phyloP scores from a whole-genome alignment of 2,888 invertebrate genomes.

The Uropetala carovei region DNA sequence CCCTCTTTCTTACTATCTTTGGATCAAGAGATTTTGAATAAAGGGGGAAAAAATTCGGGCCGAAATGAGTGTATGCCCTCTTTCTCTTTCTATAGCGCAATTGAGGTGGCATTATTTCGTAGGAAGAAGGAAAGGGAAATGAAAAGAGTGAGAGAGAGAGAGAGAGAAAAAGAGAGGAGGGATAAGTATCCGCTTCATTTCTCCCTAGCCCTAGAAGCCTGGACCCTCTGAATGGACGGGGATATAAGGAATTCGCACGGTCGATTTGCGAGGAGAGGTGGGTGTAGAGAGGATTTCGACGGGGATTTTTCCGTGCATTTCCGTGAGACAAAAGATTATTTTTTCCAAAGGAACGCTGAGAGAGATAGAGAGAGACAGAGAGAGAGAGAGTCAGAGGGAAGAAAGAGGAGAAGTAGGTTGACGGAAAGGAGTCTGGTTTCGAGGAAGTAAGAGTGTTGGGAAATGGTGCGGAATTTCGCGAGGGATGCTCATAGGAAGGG shows the following conservation, averaged over 20 bases:
- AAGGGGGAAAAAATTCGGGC: neutral
- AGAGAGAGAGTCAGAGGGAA: neutral
- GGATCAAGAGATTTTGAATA: neutral
- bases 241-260: constrained; percentile 8
- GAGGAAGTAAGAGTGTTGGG: neutral
- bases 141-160: no score
- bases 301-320: neutral
- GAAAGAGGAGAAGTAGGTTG: neutral
- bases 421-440: neutral
- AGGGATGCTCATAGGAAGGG: neutral
- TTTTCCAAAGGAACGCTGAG: neutral
- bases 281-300: neutral
- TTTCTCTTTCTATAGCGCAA: neutral
- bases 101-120: neutral
- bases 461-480: neutral
- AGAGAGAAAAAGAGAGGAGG: no score
- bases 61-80: neutral
- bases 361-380: neutral
- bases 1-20: neutral
- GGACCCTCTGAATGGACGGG: neutral
- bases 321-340: constrained; percentile 6
- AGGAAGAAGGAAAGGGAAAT: neutral
- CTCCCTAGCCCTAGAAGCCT: no score
- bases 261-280: constrained; percentile 4
- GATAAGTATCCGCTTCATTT: no score